Percentiles rank a stretch among this genome's conserved stretches.
Conservation (phyloP, 2,888 invertebrate genomes). For the Neuroscelio doddi region DNA sequence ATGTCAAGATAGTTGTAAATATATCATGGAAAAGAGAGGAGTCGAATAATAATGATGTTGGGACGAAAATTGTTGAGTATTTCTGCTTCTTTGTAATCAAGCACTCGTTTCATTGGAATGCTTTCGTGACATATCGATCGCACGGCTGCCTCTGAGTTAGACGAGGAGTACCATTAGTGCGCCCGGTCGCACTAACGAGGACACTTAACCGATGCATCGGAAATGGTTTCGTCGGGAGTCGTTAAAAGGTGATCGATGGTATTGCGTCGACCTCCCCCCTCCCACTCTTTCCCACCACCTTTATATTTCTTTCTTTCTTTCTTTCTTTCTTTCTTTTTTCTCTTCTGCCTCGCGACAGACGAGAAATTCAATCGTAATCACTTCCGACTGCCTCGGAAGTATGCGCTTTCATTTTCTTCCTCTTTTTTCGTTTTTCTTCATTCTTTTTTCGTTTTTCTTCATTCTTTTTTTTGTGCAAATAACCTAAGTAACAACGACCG, state of each 20-base stretch:
- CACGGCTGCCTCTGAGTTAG: conserved; percentile 25
- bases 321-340: conserved; percentile 12
- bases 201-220: conserved; percentile 38
- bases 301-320: conserved; percentile 12
- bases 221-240: conserved; percentile 35
- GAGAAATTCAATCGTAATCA: conserved; percentile 57
- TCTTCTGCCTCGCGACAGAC: conserved; percentile 21
- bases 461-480: no score
- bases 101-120: conserved; percentile 25
- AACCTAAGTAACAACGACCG: no score
- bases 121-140: conserved; percentile 40
- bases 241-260: conserved; percentile 43
- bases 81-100: conserved; percentile 28
- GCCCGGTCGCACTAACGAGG: conserved; percentile 35
- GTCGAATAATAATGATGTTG: conserved; percentile 16
- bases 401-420: conserved; percentile 57
- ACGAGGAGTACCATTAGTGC: conserved; percentile 25
- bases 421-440: no score
- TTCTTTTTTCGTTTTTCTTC: no score
- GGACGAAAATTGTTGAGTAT: conserved; percentile 9
- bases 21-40: no score
- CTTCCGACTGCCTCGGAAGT: conserved; percentile 58
- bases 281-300: conserved; percentile 18
- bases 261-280: conserved; percentile 2
- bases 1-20: no score